These are phyloP conservation scores for Leptinotarsa texana DNA, from an alignment of 1,140 invertebrate genomes.

Conservation along the genomic window DNA sequence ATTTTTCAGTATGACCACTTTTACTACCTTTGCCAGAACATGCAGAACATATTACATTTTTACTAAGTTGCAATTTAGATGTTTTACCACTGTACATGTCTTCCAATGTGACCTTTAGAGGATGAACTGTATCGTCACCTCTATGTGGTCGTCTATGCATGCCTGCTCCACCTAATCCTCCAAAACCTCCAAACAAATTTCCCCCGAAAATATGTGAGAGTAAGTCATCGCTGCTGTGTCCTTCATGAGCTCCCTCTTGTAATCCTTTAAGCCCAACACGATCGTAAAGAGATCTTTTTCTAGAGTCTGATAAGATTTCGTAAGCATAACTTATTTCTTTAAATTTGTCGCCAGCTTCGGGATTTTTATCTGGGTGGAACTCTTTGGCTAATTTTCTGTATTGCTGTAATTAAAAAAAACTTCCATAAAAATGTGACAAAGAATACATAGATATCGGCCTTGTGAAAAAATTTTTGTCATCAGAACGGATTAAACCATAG, in stretches of 20 bases:
- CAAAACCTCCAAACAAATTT: constrained; percentile 66
- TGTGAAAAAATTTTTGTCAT: background rate
- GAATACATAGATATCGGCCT: constrained; percentile 24
- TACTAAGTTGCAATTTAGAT: constrained; percentile 80
- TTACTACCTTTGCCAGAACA: constrained; percentile 87
- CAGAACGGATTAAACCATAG: background rate
- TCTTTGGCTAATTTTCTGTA: constrained; percentile 85
- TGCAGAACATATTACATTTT: constrained; percentile 81
- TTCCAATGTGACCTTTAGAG: constrained; percentile 80
- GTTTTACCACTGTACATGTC: constrained; percentile 90
- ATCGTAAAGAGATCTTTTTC: constrained; percentile 74
- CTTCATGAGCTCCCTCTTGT: constrained; percentile 71
- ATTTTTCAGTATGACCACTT: constrained; percentile 71
- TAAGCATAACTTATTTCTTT: constrained; percentile 90
- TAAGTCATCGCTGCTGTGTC: constrained; percentile 63
- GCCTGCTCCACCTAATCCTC: constrained; percentile 55
- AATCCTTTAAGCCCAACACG: constrained; percentile 78
- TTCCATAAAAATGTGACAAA: constrained; percentile 22
- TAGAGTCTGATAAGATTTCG: constrained; percentile 77
- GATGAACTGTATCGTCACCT: constrained; percentile 74
- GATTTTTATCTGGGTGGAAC: constrained; percentile 88
- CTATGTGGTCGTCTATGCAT: constrained; percentile 57
- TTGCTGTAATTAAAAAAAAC: constrained; percentile 60
- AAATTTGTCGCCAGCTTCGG: constrained; percentile 80
- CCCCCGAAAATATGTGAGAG: constrained; percentile 69